Conservation (phyloP, 1,140 invertebrate species). For the Megalonaias nervosa region DNA sequence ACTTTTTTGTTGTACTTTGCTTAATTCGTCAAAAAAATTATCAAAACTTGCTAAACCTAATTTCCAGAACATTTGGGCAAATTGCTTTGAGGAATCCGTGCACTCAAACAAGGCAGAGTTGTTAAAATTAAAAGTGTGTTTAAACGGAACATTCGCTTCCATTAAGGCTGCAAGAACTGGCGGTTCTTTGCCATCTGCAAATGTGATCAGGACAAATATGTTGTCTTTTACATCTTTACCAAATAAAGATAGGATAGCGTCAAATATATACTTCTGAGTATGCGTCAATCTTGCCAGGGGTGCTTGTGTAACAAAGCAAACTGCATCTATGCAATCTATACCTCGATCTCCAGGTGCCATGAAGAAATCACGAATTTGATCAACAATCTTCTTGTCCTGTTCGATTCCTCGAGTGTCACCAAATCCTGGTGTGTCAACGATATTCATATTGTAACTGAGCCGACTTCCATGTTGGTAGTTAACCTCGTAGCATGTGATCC, state of each 20-base stretch:
- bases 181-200: constrained; percentile 34
- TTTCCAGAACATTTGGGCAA: constrained; percentile 30
- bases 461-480: constrained; percentile 2
- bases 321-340: constrained; percentile 38
- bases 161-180: constrained; percentile 36
- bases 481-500: constrained; percentile 35
- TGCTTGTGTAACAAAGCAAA: constrained; percentile 23
- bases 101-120: constrained; percentile 14
- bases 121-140: constrained; percentile 3
- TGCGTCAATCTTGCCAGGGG: constrained; percentile 15
- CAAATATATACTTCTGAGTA: constrained; percentile 37
- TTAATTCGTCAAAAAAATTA: constrained; percentile 24
- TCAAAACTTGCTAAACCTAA: constrained; percentile 25
- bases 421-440: constrained; percentile 31
- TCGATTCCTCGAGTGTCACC: constrained; percentile 37
- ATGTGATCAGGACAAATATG: constrained; percentile 41
- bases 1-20: constrained; percentile 25
- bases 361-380: constrained; percentile 35
- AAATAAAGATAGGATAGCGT: constrained; percentile 43
- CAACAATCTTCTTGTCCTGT: constrained; percentile 23
- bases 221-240: constrained; percentile 45
- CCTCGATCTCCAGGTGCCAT: constrained; percentile 6
- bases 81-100: background rate
- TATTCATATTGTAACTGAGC: constrained; percentile 14
- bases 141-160: background rate